Base-by-base conservation (phyloP, 2,113 vertebrate species). In the Dicentrarchus labrax region DNA sequence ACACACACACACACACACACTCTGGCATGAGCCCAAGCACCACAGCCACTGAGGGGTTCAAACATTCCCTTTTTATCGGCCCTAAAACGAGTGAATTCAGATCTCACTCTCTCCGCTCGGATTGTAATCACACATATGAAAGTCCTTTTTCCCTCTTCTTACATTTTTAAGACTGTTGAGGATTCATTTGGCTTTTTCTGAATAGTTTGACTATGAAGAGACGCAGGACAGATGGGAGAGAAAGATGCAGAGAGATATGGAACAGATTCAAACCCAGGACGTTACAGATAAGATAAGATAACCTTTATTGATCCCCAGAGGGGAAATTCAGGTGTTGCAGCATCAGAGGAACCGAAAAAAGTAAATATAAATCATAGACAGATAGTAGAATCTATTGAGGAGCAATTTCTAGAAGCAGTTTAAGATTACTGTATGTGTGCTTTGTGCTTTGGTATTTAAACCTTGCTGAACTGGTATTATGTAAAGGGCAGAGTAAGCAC, bases 61-160 rank as follows among this genome's bases (percentile, higher is more conserved):
- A 87, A 80, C 88, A 75, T 86, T 92, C 81, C 59, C 72, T 30
- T 84, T 91, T 87, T 80, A 90, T 89, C 76, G 50, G 12, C 78
- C 17, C 38, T 43, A 47, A 80, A 85, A 74, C 12, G 43, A 68
- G 65, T 0, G 51, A 83, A 75, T 66, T 67, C 59, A 56, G 68
- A 74, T 50, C 36, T 30, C 19, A 72, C 48, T 77, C 73, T 82
- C 69, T 60, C 39, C 24, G 5, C 16, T 51, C 65, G 4, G 83
- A 88, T 61, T 19, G 9, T 16, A 76, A 84, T 86, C 79, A 57
- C 16, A 54, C 60, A 45, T 43, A 62, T 66, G 69, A 68, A 85
- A 19, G 16, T 48, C 57, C 11, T 21, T 47, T 72, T 71, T 16
- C 24, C 8, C 4, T 17, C 3, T 43, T 17, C 22, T 12, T 22